Base-by-base conservation (phyloP, 2,888 invertebrate genomes). In the Cephus pulcher region DNA sequence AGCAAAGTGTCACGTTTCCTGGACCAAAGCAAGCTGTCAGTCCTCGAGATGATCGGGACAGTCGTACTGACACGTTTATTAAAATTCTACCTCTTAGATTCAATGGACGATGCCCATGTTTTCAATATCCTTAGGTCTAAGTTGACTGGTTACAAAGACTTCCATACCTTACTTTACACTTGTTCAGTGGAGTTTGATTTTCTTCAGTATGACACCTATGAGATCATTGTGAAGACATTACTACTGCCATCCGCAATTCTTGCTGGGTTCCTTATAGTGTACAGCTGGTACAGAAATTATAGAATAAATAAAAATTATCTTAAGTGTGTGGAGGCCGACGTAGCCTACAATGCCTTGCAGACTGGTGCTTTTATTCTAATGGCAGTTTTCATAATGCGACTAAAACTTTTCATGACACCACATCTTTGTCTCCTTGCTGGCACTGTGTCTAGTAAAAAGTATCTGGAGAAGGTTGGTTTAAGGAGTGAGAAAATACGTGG, bases 181-280 rank as follows among this genome's bases (percentile, higher is more conserved):
- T 97, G 96, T 89, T 94, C 96, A 0, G 93, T 94, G 0, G 96
- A 96, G 79, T 97, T 96, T 88, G 95, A 96, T 86, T 96, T 95
- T 87, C 88, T 96, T 73, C 94, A 94, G 0, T 89, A 92, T 75
- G 92, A 91, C 34, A 93, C 95, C 4, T 88, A 94, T 0, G 88
- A 91, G 69, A 93, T 93, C 74, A 88, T 96, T 32, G 86, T 92
- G 0, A 89, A 91, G 75, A 94, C 95, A 0, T 89, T 94, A 6
- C 86, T 96, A 0, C 90, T 95, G 12, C 96, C 96, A 0, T 91
- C 93, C 9, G 93, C 93, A 0, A 75, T 93, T 1, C 74, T 95
- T 0, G 92, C 92, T 2, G 85, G 93, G 0, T 68, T 92, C 0
- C 90, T 92, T 34, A 90, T 92, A 0, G 74, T 92, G 0, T 90